phyloP scores from a whole-genome alignment of 2,113 vertebrate species.

The Pseudopodoces humilis region DNA sequence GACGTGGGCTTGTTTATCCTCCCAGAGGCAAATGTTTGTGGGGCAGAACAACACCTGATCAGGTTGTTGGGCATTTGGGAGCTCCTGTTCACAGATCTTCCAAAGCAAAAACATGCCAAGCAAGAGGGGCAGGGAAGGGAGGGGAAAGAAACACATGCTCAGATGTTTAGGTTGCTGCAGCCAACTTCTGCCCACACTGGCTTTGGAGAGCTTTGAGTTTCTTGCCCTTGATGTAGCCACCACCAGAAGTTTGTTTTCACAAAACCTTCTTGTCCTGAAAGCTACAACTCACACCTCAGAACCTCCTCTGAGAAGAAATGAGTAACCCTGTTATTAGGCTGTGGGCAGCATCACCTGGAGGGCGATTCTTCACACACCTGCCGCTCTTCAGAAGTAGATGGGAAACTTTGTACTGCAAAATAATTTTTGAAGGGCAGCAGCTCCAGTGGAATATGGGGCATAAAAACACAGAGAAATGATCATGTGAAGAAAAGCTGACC shows the following conservation, averaged over 20 bases:
- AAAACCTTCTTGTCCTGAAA: constrained; percentile 1
- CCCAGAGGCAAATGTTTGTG: background rate
- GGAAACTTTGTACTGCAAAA: background rate
- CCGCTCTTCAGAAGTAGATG: background rate
- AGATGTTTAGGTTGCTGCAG: constrained; percentile 30
- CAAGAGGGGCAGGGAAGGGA: background rate
- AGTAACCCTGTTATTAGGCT: constrained; percentile 26
- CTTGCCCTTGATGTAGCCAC: constrained; percentile 38
- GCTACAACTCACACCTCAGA: constrained; percentile 13
- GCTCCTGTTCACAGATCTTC: background rate
- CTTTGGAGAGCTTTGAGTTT: background rate
- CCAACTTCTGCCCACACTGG: background rate
- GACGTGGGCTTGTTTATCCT: background rate
- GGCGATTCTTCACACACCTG: constrained; percentile 25
- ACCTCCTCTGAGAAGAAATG: constrained; percentile 11
- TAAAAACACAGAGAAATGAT: background rate
- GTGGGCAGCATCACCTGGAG: constrained; percentile 37
- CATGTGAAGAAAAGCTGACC: background rate
- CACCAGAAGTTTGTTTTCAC: constrained; percentile 40
- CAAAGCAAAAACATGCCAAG: background rate
- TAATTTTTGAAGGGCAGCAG: background rate
- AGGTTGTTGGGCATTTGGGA: background rate
- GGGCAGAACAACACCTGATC: background rate
- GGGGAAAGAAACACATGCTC: background rate
- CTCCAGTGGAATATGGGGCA: background rate